Evolutionary conservation across 1,140 invertebrate genomes (phyloP), one percentile per base, ranked within the genome.

Genomic region (Forficula auricularia): DNA sequence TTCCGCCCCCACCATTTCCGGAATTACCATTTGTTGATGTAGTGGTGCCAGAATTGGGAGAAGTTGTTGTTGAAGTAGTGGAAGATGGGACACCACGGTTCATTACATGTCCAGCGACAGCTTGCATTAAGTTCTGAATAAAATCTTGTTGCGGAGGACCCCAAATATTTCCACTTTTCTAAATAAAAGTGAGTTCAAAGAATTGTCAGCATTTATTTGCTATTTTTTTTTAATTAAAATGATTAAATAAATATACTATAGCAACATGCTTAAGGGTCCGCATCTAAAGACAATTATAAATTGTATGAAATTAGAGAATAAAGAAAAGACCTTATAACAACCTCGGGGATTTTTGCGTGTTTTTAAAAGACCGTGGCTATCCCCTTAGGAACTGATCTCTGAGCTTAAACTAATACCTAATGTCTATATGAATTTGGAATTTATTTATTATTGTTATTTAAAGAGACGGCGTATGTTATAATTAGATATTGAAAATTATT

Each of bases 61-160:
- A 33, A 14, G 33, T 33, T 14, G 19, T 19, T 10, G 42, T 36
- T 3, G 30, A 18, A 12, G 35, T 30, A 27, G 12, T 37, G 18
- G 22, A 16, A 3, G 19, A 36, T 1, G 15, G 14, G 19, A 27
- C 20, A 30, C 19, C 45, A 35, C 34, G 35, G n/a, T 14, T 42
- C 12, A 51, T 47, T 20, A 48, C 39, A 35, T 52, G 50, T 7
- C 46, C 45, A 38, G 52, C 41, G 19, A 70, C 65, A n/a, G 70
- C 68, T 41, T 75, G 71, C 49, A 78, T 69, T 2, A 79, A 58
- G 33, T 72, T 71, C 43, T 73, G 67, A 33, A 73, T 56, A 38
- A 73, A 61, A 48, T 71, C 67, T 13, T 62, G 61, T 0, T 65
- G 57, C 7, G 63, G 59, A 16, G 52, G 52, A 15, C 52, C 55